These are phyloP conservation scores for Stichodactyla mertensii DNA, from an alignment of 64 coral and sea anemone genomes.

Conservation along the genomic window DNA sequence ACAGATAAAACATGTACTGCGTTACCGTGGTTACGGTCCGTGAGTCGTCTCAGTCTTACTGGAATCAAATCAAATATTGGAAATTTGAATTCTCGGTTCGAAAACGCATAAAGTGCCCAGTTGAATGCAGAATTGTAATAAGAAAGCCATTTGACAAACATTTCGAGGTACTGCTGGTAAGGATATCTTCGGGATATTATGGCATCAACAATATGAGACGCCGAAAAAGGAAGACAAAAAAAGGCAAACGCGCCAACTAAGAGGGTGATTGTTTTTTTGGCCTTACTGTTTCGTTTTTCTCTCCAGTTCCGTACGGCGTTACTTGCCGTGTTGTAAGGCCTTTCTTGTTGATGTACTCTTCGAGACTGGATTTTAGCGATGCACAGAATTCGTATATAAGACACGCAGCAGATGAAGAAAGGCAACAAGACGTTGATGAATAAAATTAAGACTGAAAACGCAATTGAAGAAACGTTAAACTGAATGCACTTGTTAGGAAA, in stretches of 20 bases:
- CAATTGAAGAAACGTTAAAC: not conserved
- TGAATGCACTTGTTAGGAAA: not conserved
- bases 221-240: constrained; percentile 19
- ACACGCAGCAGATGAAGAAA: constrained; percentile 12
- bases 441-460: constrained; percentile 1
- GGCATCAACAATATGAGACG: constrained; percentile 14
- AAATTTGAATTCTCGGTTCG: constrained; percentile 29
- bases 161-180: constrained; percentile 23
- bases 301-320: not conserved
- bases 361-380: constrained; percentile 28
- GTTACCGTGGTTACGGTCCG: not conserved
- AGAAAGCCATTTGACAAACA: constrained; percentile 31
- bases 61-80: not conserved
- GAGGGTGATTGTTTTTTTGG: constrained; percentile 28
- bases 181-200: not conserved
- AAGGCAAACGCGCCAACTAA: constrained; percentile 37
- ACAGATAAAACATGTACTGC: not conserved
- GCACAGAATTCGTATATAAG: constrained; percentile 9
- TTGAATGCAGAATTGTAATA: constrained; percentile 39
- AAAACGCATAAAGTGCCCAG: constrained; percentile 44
- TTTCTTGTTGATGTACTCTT: constrained; percentile 7
- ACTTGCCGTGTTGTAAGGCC: not conserved
- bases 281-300: constrained; percentile 21
- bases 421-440: constrained; percentile 19
- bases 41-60: not conserved